Evolutionary conservation across 2,888 invertebrate species (phyloP), one percentile per base, ranked within the genome.

Genomic region (Melipona bicolor): DNA sequence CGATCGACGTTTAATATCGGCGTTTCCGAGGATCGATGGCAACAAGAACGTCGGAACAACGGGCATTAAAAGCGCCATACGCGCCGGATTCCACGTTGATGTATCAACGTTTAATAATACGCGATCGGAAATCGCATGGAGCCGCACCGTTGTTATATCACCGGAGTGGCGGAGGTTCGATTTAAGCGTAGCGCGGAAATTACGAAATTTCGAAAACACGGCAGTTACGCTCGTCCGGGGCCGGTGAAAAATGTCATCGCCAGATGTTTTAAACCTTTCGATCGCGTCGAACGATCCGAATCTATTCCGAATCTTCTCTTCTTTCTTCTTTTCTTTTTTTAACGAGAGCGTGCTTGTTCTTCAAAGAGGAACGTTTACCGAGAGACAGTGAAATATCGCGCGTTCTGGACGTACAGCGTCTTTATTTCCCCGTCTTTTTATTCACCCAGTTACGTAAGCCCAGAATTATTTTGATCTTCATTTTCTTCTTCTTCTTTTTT

Each of bases 381-480:
- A 72, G n/a, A 56, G 81, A 83, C 87, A 77, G 64, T 85, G 87
- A 89, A 89, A 85, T 88, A 84, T 84, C 85, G 77, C 49, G 68
- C 52, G 70, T 21, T 77, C 75, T 56, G 74, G 64, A 54, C 62
- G 71, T 61, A 67, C 76, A 24, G 9, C 71, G 76, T 67, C 80
- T 84, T 84, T 87, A 85, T 89, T 79, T 85, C 77, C 71, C 79
- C 61, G 61, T 32, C 65, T 72, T 65, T 83, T 79, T 86, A 81
- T 84, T 81, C 69, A 64, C 24, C 43, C 15, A 32, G 83, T 89
- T 89, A 88, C 87, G 84, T 82, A 88, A 89, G 77, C 49, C 74
- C 24, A 52, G 79, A 64, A 85, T 83, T 86, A 86, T 83, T 86
- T 80, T 62, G 62, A 77, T 81, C 79, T 11, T 43, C 43, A 21